phyloP scores from a whole-genome alignment of 2,888 invertebrate genomes.

The Schizaphis graminum region DNA sequence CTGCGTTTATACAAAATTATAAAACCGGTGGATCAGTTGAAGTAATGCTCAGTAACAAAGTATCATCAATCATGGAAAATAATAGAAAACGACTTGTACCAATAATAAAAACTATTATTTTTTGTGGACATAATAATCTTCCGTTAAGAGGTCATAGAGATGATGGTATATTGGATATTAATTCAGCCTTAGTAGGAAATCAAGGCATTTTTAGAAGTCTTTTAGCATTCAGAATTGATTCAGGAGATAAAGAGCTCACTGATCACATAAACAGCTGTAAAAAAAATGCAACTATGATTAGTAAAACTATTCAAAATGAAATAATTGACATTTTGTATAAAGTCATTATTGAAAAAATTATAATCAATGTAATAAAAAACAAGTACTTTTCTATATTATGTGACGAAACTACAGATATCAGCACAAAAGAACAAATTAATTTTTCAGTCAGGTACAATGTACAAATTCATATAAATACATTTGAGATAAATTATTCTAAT shows the following conservation, averaged over 20 bases:
- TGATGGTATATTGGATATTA: constrained; percentile 67
- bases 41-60: background rate
- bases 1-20: no score
- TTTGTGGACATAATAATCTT: no score
- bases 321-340: constrained; percentile 68
- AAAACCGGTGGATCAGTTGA: background rate
- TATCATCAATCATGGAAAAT: background rate
- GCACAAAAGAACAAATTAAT: background rate
- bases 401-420: no score
- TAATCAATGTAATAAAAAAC: constrained; percentile 66
- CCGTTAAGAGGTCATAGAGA: constrained; percentile 23
- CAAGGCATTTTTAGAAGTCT: constrained; percentile 68
- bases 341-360: constrained; percentile 67
- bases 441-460: background rate
- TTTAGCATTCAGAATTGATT: constrained; percentile 68
- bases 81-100: constrained; percentile 4
- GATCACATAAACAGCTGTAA: constrained; percentile 66
- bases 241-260: constrained; percentile 68
- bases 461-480: background rate
- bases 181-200: constrained; percentile 41
- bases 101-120: constrained; percentile 32
- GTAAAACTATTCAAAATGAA: constrained; percentile 69
- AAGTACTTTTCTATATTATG: background rate
- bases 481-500: background rate
- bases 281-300: constrained; percentile 68